Base-by-base conservation (phyloP, 2,888 invertebrate species). In the Gonocerus acuteangulatus region DNA sequence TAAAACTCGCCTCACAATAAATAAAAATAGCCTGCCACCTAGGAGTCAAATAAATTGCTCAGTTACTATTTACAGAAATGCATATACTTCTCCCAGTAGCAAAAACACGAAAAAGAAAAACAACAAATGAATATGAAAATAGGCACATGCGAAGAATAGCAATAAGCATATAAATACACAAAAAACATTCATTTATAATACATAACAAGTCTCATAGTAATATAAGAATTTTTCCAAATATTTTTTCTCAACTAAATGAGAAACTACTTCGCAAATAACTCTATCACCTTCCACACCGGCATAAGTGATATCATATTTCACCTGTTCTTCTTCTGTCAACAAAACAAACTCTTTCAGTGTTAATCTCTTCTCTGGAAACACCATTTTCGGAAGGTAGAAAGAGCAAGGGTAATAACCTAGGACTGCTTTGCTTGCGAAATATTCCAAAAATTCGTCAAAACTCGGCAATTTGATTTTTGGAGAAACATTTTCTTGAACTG, bases 241-340 rank as follows among this genome's bases (percentile, higher is more conserved):
- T 63, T 69, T 58, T 61, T 68, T 68, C 66, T 70, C 60, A 2
- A 63, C 23, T 4, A 68, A 22, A 57, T 69, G 66, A 32, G 58
- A 59, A 7, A 68, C 64, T 1, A 68, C 48, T n/a, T 62, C 63
- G 2, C 61, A 19, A 1, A 68, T 16, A 0, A 44, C 19, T 18
- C 60, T 34, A 9, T 62, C 54, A 1, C 45, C 67, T 48, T 32
- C 19, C 1, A 65, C 62, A 2, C 67, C 67, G 6, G 11, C 60
- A 2, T 22, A 16, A 7, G 16, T 22, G 2, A 6, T 2, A 60
- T 61, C 18, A n/a, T 19, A 44, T 23, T 57, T 18, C 11, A 13
- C 1, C 3, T 32, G 2, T 18, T 57, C 45, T 6, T 57, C 27
- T 1, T 23, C 23, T 18, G 57, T 22, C 0, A 45, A 16, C 1